These are phyloP conservation scores for Caenorhabditis doughertyi DNA, from an alignment of 2,888 invertebrate genomes.

Conservation along the genomic window DNA sequence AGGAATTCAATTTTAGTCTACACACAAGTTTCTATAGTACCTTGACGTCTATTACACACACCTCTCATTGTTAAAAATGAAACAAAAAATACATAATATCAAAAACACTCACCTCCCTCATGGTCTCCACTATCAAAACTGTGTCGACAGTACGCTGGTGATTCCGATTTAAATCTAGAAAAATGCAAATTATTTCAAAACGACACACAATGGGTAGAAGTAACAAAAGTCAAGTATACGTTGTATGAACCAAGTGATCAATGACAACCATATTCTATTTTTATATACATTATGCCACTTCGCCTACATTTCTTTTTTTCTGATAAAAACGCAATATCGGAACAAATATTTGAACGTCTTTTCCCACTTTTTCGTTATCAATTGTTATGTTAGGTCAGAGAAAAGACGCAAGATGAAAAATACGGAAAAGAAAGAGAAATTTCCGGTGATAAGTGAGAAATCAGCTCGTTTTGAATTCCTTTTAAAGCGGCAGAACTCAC, in stretches of 20 bases:
- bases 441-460: slow-evolving; percentile 23
- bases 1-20: too few relatives aligned
- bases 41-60: too few relatives aligned
- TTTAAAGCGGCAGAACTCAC: slow-evolving; percentile 25
- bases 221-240: slow-evolving; percentile 11
- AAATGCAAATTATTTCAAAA: slow-evolving; percentile 13
- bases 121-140: background rate
- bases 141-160: slow-evolving; percentile 3
- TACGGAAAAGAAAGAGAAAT: background rate
- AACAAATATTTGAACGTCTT: slow-evolving; percentile 43
- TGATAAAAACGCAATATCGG: slow-evolving; percentile 24
- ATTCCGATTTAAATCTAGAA: slow-evolving; percentile 6
- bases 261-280: slow-evolving; percentile 18
- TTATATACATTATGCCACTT: slow-evolving; percentile 22
- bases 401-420: background rate
- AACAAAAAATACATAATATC: background rate
- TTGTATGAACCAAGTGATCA: slow-evolving; percentile 11
- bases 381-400: slow-evolving; percentile 19
- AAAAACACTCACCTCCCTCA: slow-evolving; percentile 45
- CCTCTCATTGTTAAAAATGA: background rate
- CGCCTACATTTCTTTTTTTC: background rate
- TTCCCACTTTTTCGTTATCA: slow-evolving; percentile 1
- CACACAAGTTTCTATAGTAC: too few relatives aligned
- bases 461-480: background rate
- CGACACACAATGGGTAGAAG: slow-evolving; percentile 1